Conservation (phyloP, 1,140 invertebrate species). For the Pachypeltis micranthus region DNA sequence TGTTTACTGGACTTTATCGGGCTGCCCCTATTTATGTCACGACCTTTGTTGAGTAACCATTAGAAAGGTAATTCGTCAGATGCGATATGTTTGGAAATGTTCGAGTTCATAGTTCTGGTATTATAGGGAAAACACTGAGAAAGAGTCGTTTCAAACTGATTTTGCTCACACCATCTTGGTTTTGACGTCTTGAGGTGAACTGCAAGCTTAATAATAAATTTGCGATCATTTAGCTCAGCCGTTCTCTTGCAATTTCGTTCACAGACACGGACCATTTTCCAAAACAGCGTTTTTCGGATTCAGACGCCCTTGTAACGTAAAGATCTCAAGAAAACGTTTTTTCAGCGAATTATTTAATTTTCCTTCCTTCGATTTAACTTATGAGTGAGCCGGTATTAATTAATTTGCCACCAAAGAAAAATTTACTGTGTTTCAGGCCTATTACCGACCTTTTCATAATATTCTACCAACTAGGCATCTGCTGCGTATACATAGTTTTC, state of each 20-base stretch:
- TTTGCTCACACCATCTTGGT: no score
- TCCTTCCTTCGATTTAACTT: background rate
- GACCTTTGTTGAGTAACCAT: no score
- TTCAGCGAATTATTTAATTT: conserved; percentile 5
- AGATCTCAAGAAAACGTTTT: background rate
- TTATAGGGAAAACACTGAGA: no score
- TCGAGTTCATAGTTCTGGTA: no score
- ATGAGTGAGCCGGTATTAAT: background rate
- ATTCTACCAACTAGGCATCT: conserved; percentile 80
- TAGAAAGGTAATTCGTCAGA: no score
- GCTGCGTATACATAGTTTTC: conserved; percentile 80
- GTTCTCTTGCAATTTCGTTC: background rate
- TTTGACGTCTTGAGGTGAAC: no score
- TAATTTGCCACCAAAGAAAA: background rate
- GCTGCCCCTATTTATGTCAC: no score
- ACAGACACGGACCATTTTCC: background rate
- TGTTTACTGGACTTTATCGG: no score
- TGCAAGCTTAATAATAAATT: no score
- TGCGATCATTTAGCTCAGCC: no score
- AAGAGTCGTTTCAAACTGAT: no score
- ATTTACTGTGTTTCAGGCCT: conserved; percentile 32
- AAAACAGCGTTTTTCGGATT: background rate
- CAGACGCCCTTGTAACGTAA: background rate
- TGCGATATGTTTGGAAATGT: no score
- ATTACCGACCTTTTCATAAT: conserved; percentile 58